Conservation (phyloP, 2,797 vertebrate species). For the Scomberomorus guttatus region DNA sequence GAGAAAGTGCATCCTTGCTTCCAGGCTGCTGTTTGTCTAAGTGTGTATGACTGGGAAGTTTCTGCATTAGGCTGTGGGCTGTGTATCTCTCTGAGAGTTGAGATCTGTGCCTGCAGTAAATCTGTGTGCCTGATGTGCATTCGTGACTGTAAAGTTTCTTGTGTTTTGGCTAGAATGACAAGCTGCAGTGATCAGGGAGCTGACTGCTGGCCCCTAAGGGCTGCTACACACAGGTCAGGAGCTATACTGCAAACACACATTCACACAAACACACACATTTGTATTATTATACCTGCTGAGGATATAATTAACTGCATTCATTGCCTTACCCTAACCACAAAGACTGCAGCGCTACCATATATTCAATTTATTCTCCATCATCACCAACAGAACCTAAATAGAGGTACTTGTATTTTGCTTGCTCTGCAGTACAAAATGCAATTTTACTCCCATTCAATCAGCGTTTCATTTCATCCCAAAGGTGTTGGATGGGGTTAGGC, state of each 20-base stretch:
- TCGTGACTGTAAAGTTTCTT: not conserved
- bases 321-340: not conserved
- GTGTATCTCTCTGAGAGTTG: slow-evolving; percentile 16
- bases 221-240: slow-evolving; percentile 20
- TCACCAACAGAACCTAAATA: slow-evolving; percentile 6
- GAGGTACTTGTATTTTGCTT: not conserved
- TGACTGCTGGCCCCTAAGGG: not conserved
- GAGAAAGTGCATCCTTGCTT: slow-evolving; percentile 12
- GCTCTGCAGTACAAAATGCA: not conserved
- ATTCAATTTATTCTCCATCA: not conserved
- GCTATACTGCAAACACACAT: not conserved
- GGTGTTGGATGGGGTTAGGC: not conserved
- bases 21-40: slow-evolving; percentile 18
- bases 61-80: slow-evolving; percentile 36
- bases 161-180: slow-evolving; percentile 12
- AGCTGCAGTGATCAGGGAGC: slow-evolving; percentile 8
- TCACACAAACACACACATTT: not conserved
- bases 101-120: slow-evolving; percentile 26
- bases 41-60: slow-evolving; percentile 18
- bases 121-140: not conserved
- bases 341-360: not conserved
- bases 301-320: slow-evolving; percentile 28
- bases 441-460: not conserved
- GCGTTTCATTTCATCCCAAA: not conserved
- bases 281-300: not conserved